Base-by-base conservation (phyloP, 2,113 vertebrate genomes). In the Serinus canaria region DNA sequence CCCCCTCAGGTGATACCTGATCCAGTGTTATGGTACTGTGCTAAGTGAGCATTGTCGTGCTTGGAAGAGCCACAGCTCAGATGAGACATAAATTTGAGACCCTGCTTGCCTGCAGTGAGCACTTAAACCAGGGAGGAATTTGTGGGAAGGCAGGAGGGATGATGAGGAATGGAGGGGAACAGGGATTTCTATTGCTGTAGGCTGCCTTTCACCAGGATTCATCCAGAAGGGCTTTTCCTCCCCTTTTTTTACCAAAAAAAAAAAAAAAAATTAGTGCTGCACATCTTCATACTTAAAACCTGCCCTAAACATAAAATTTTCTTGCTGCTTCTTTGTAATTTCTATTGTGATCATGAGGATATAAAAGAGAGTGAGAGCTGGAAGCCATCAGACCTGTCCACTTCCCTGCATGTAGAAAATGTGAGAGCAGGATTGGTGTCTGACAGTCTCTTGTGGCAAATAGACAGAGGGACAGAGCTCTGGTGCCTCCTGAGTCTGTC, bases 161-260 rank as follows among this genome's bases (percentile, higher is more conserved):
- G 64, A 20, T 22, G 67, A 59, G 35, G 33, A 56, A 50, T 10
- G 11, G 63, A 50, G 14, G 7, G 25, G 47, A 86, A 52, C 12
- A 13, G 28, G 18, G 7, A 72, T 72, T 95, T 89, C n/a, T 50
- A 43, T 66, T 62, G 20, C 24, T 52, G 5, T 44, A 37, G 39
- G 9, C 6, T 87, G 15, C 15, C 15, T 4, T 49, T 81, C 20
- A 21, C 15, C 4, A 76, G n/a, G 31, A 67, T 31, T 58, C 20
- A 30, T 37, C 19, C 53, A 37, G 31, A 53, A 73, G 3, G 0
- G 7, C 0, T 1, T 28, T 67, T 25, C 55, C 7, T 3, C 1
- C 8, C 14, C 12, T 4, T 7, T 50, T 70, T 73, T 49, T 15
- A 41, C 13, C 6, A 58, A 30, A 20, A 37, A 37, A 37, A 37